A percentile compares a stretch with the other conserved stretches of the same genome.
phyloP scores from a whole-genome alignment of 2,113 vertebrate genomes.

The Gasterosteus nipponicus region DNA sequence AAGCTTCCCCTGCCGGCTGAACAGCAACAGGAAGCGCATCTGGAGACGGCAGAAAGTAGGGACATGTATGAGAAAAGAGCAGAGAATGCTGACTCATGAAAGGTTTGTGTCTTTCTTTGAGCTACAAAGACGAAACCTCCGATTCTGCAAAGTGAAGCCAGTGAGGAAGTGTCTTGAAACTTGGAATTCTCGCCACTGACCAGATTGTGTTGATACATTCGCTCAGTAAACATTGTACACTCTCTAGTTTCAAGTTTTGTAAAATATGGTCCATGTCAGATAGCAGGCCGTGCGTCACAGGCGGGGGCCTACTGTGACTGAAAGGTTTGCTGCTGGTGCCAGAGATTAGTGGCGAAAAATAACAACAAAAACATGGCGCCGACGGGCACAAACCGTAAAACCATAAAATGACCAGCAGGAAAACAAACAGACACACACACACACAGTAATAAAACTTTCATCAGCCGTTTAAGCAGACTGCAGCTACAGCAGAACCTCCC shows the following conservation, averaged over 20 bases:
- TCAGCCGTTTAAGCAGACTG: not conserved
- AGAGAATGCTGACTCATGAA: not conserved
- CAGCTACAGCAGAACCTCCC: not conserved
- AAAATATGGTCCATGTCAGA: no score
- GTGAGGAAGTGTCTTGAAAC: not conserved
- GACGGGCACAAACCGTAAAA: not conserved
- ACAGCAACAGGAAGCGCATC: slow-evolving; percentile 93
- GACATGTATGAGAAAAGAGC: not conserved
- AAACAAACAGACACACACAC: slow-evolving; percentile 8
- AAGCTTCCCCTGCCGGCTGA: slow-evolving; percentile 95
- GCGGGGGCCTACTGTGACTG: no score
- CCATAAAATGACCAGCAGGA: not conserved
- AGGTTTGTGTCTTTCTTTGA: not conserved
- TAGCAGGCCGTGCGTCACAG: no score
- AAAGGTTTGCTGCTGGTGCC: no score
- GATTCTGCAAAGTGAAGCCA: not conserved
- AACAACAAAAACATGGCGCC: no score
- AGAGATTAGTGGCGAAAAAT: no score
- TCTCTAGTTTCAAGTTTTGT: no score
- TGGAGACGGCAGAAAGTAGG: slow-evolving; percentile 41
- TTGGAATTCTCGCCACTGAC: not conserved
- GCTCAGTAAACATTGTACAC: no score
- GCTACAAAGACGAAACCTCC: no score
- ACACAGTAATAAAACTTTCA: not conserved
- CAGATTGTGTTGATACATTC: not conserved